Base-by-base conservation (phyloP, 1,140 invertebrate species). In the Amyelois transitella region DNA sequence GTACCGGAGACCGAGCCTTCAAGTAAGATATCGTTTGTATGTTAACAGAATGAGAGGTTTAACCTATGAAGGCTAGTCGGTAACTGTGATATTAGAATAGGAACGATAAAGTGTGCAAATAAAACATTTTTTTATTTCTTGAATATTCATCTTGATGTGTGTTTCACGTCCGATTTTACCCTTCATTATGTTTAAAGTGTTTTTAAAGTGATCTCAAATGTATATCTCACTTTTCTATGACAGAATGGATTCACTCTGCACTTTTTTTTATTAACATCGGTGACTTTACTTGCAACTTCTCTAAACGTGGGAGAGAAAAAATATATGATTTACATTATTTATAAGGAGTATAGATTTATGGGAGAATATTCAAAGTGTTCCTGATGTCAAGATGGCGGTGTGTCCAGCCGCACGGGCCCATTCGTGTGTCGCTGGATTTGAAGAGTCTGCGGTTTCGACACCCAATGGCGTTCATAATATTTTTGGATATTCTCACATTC, bases 11-110 rank as follows among this genome's bases (percentile, higher is more conserved):
- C 61, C 51, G 72, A 75, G 32, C 43, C 77, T 48, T 62, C 85
- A 89, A 88, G 85, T 89, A 89, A 88, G 86, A 79, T 77, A 68
- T 74, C 61, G 44, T 22, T n/a, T 68, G 60, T 72, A 59, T 75
- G 66, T 74, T 79, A 55, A 54, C 47, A 69, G 73, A 71, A 68
- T 61, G 51, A 55, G 64, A 59, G 77, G 66, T 56, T 80, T 71
- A 54, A 44, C 47, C 24, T 25, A 45, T 18, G 24, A 51, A 58
- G 51, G 38, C 57, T 43, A 57, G 38, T 58, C 51, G 38, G 20
- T 32, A 49, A 49, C 79, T 81, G 81, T 81, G 79, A 82, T 82
- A 76, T 43, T 82, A 81, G 69, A 66, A 51, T 82, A 84, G 81
- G 73, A 38, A 59, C 24, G 51, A 28, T 48, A 48, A 58, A 43